Evolutionary conservation across 2,797 vertebrate species (phyloP), one percentile per base, ranked within the genome.

Genomic region (Jordanella pulchra): DNA sequence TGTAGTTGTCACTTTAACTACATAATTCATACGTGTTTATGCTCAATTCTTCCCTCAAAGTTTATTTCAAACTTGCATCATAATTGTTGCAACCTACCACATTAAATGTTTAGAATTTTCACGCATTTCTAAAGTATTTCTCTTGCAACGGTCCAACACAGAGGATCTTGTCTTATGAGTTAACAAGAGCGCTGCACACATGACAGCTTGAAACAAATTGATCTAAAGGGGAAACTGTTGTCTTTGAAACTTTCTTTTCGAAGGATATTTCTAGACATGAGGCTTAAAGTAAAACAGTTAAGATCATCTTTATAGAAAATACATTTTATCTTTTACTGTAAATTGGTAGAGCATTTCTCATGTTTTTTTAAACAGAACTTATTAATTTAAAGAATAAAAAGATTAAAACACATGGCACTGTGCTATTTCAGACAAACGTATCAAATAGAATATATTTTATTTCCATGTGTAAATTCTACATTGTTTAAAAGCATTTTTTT

Each of bases 161-260:
- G 28, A 9, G 60, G 67, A 75, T 74, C 32, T 75, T 48, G 39
- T 35, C 54, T 69, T 69, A 14, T 13, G 21, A 63, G 68, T 69
- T 61, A 25, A 35, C 50, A 73, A 61, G 56, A 60, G 27, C 11
- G 65, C 67, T 50, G 42, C 44, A 55, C 35, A 58, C 21, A 35
- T 63, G 53, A 48, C 53, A 48, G 65, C 58, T 78, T 56, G 25
- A 78, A 65, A 72, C 67, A 68, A 44, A 65, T 35, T 72, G 66
- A 77, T 70, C 35, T 71, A 54, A 63, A 47, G 60, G 44, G 42
- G 32, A 70, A 27, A 47, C 71, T 65, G 66, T 32, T 65, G 7
- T 53, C 72, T 56, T 53, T 74, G 54, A 18, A 67, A 69, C 55
- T 63, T 54, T 61, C 35, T 56, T 71, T 56, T 64, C 47, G 48